Evolutionary conservation across 2,888 invertebrate species (phyloP).

Genomic region (Allolobophora icterica): DNA sequence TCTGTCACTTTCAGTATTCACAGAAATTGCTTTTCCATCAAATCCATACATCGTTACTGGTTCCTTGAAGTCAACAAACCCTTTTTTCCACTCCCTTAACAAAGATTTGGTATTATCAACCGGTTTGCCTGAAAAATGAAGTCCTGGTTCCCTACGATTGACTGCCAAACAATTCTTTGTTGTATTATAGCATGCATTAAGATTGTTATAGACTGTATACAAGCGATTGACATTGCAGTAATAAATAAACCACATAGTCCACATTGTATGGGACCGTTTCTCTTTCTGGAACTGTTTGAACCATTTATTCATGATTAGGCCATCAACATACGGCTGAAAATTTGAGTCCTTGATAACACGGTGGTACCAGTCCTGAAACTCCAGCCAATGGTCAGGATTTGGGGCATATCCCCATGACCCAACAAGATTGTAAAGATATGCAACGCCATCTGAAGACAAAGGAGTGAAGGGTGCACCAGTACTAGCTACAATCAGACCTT

Average conservation of each 20-base stretch:
- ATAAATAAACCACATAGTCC: conserved; percentile 59
- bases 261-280: conserved; percentile 51
- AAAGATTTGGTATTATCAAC: conserved; percentile 19
- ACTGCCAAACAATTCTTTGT: conserved; percentile 50
- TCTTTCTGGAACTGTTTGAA: conserved; percentile 48
- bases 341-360: conserved; percentile 39
- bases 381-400: conserved; percentile 41
- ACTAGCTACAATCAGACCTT: conserved; percentile 46
- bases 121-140: conserved; percentile 49
- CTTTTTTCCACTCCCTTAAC: conserved; percentile 35
- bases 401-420: conserved; percentile 49
- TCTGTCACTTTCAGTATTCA: neutral
- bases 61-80: conserved; percentile 36
- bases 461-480: conserved; percentile 41
- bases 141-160: conserved; percentile 54
- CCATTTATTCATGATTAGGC: conserved; percentile 53
- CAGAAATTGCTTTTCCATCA: conserved; percentile 37
- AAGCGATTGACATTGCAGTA: conserved; percentile 49
- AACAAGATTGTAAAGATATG: conserved; percentile 43
- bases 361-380: conserved; percentile 49
- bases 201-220: conserved; percentile 51
- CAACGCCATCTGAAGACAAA: conserved; percentile 29
- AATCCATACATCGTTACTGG: conserved; percentile 18
- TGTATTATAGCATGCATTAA: conserved; percentile 29
- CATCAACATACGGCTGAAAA: conserved; percentile 53